Evolutionary conservation across 2,113 vertebrate genomes (phyloP), one percentile per base, ranked within the genome.

Genomic region (Takifugu bimaculatus): DNA sequence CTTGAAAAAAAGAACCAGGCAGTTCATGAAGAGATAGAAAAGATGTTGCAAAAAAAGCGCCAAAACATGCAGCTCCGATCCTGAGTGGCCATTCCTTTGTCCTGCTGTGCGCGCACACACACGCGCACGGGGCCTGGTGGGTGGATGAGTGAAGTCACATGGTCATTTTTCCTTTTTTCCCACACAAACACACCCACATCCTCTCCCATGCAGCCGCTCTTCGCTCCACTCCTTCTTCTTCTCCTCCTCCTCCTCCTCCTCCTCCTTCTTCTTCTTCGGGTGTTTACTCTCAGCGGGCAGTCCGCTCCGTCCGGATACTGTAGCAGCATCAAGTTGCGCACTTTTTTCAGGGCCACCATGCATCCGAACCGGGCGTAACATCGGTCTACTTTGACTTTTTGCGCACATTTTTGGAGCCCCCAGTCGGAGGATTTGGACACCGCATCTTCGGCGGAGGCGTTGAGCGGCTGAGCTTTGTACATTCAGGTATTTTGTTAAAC

Each of bases 131-230:
- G 75, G 72, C 71, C 78, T 53, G 28, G 83, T 87, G 85, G 86
- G 86, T 78, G 88, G 85, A 85, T 75, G 76, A 80, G 74, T 72
- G 60, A 74, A 76, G 82, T 88, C 87, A 90, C 88, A 84, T 88
- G 87, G 82, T 84, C 81, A 80, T 82, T 86, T 83, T 84, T 84
- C 74, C 74, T 80, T 86, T 87, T 85, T 85, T 14, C 13, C 75
- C 83, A 85, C 86, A 87, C 82, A 81, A 85, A 85, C 87, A 86
- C 87, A 85, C 85, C 78, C 87, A 88, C 86, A 74, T 63, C 71
- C 79, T 81, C 80, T 82, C 83, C 77, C 77, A 63, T 67, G 79
- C 87, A 80, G 69, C 68, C 73, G 12, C 75, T 79, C 69, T 79
- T 67, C 60, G 26, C 77, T n/a, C 13, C 45, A 5, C 45, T n/a